Percentiles rank a stretch among this genome's conserved stretches.
Evolutionary conservation across 2,888 invertebrate species (phyloP).

Genomic region (Alentia gelatinosa): DNA sequence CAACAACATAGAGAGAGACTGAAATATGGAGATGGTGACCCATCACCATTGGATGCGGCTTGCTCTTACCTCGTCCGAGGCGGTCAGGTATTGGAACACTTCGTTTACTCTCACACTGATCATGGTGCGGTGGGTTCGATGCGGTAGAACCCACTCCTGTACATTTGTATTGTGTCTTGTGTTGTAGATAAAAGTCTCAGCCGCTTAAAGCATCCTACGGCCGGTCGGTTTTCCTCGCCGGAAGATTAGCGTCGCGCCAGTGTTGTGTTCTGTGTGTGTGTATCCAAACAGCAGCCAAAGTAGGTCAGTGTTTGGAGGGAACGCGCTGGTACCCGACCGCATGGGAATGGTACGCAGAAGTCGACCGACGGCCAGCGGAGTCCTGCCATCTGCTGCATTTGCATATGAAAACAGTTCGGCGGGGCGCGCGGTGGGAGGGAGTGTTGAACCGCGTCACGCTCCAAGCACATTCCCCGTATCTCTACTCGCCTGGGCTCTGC

Average conservation of each 20-base stretch:
- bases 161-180: neutral
- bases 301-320: constrained; percentile 49
- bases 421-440: neutral
- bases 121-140: constrained; percentile 54
- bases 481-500: neutral
- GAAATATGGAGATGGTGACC: neutral
- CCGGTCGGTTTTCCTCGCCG: neutral
- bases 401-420: constrained; percentile 48
- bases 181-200: too few relatives aligned
- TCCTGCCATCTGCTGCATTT: neutral
- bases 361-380: neutral
- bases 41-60: neutral
- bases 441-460: neutral
- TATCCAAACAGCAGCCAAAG: neutral
- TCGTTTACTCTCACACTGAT: constrained; percentile 64
- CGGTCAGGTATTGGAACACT: constrained; percentile 61
- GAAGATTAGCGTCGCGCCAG: neutral
- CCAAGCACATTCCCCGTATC: neutral
- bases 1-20: neutral
- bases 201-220: neutral
- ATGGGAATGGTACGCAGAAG: neutral
- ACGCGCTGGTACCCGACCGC: neutral
- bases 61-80: constrained; percentile 61
- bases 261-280: constrained; percentile 9
- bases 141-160: constrained; percentile 40